Evolutionary conservation across 2,113 vertebrate species (phyloP), one percentile per base, ranked within the genome.

Genomic region (Phyllopteryx taeniolatus): DNA sequence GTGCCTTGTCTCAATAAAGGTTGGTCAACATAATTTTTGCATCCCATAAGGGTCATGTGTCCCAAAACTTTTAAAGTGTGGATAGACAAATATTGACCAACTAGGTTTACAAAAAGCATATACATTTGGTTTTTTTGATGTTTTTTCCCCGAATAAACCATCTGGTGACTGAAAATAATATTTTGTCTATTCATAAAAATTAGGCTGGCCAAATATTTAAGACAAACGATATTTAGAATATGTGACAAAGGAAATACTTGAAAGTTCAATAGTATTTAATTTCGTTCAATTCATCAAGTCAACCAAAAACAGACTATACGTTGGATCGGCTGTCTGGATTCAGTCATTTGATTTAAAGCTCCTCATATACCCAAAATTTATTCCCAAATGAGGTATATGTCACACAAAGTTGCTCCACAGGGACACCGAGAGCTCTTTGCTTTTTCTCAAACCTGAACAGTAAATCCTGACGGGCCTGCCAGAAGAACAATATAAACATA

Each of bases 391-490:
- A 9, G 8, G 43, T 27, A 47, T 10, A 47, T 20, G 70, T 67
- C 6, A 53, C 27, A 39, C 31, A 27, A 15, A 63, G 46, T 14
- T 67, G 63, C 53, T 79, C 74, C 31, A 20, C 59, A 35, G 70
- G 44, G 31, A 74, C 62, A 39, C 66, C 47, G 7, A 75, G 15
- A 53, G 51, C 39, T 43, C 14, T 73, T 51, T 47, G 68, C 51
- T 81, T 73, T 46, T 53, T 35, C 71, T 80, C 72, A 8, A 8
- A 64, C 19, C 33, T 53, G 14, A 74, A 62, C 71, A 75, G 70
- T 64, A 84, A 56, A 77, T 83, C 68, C 67, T 69, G 44, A 4
- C 2, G 62, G 9, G 67, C 61, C 88, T 90, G 67, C 17, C 13
- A 17, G 54, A 85, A 1, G 70, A 53, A 84, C 33, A 70, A 10